Conservation (phyloP, 1,140 invertebrate genomes). For the Ganaspis sp. region DNA sequence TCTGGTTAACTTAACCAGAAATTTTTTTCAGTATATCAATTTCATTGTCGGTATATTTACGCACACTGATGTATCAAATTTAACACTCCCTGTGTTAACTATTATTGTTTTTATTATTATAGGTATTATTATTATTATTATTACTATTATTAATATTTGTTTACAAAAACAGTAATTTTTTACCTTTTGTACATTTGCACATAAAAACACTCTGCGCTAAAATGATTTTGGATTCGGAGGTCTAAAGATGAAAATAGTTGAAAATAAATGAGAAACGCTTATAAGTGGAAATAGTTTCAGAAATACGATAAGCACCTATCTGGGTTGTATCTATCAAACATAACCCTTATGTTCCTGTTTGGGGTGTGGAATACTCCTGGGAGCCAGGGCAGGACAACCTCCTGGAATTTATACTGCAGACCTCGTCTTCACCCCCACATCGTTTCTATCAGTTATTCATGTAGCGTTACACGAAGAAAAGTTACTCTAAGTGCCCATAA, state of each 20-base stretch:
- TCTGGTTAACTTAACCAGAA: no score
- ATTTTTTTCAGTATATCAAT: no score
- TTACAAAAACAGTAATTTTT: no score
- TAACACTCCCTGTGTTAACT: no score
- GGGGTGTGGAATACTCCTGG: constrained; percentile 60
- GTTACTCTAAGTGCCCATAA: constrained; percentile 70
- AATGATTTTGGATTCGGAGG: no score
- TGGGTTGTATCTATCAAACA: constrained; percentile 74
- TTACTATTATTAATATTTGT: no score
- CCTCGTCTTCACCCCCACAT: constrained; percentile 61
- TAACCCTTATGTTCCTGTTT: constrained; percentile 71
- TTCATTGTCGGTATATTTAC: no score
- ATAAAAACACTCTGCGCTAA: no score
- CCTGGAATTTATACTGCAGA: constrained; percentile 72
- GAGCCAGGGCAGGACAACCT: constrained; percentile 69
- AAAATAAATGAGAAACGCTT: neutral
- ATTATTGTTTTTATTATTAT: no score
- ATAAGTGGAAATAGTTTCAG: constrained; percentile 50
- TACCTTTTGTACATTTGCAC: no score
- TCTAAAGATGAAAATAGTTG: neutral
- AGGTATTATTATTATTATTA: no score
- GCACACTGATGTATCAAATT: no score
- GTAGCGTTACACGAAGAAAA: constrained; percentile 71
- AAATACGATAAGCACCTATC: constrained; percentile 77
- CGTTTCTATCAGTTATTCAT: constrained; percentile 75